phyloP scores from a whole-genome alignment of 2,888 invertebrate genomes.

The Rotaria magnacalcarata region DNA sequence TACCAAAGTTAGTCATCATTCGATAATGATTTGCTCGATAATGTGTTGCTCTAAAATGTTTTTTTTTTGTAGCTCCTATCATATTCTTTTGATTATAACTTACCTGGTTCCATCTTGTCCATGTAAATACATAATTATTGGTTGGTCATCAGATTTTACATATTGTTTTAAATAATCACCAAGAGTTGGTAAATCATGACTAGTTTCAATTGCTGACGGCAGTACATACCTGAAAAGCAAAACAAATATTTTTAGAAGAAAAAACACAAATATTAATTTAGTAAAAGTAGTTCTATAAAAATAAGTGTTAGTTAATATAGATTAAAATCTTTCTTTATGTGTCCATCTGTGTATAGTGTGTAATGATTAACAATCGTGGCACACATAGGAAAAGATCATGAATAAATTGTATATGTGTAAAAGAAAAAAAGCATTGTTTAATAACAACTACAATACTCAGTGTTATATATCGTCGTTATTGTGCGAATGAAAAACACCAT shows the following conservation, averaged over 20 bases:
- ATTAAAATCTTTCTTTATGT: too few species aligned
- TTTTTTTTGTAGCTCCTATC: background rate
- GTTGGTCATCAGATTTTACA: constrained; percentile 24
- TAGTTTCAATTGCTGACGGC: constrained; percentile 34
- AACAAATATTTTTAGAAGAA: background rate
- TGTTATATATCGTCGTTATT: too few species aligned
- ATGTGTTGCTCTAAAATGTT: constrained; percentile 12
- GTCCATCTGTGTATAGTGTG: too few species aligned
- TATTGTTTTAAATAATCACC: constrained; percentile 38
- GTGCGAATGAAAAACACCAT: too few species aligned
- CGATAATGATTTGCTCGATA: constrained; percentile 37
- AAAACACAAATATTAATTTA: too few species aligned
- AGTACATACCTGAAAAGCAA: constrained; percentile 34
- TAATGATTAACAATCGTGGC: too few species aligned
- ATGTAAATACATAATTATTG: constrained; percentile 42
- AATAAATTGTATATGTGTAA: too few species aligned
- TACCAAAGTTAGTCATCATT: constrained; percentile 39
- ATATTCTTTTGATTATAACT: background rate
- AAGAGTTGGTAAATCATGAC: constrained; percentile 34
- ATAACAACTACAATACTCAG: too few species aligned
- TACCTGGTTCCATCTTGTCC: constrained; percentile 41
- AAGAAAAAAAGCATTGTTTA: too few species aligned
- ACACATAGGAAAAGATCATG: too few species aligned
- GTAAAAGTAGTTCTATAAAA: too few species aligned
- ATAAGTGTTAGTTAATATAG: too few species aligned